Evolutionary conservation across 2,797 vertebrate species (phyloP).

Genomic region (Pogoniulus pusillus): DNA sequence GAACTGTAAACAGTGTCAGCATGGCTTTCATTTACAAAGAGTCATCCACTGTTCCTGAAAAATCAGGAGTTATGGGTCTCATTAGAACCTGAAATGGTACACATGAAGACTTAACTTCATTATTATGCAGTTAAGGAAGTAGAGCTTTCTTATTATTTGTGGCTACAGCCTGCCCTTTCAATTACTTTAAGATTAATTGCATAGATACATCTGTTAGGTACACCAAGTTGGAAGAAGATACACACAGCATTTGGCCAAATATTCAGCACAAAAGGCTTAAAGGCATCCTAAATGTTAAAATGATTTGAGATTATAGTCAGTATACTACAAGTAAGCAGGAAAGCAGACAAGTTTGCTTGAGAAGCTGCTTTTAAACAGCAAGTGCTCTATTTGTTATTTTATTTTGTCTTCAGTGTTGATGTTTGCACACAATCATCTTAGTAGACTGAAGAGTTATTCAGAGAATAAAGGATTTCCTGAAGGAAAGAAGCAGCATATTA

Average conservation of each 20-base stretch:
- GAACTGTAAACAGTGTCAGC: conserved; percentile 75
- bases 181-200: conserved; percentile 20
- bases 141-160: background rate
- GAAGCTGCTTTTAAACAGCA: background rate
- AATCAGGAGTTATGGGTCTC: conserved; percentile 51
- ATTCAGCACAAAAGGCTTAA: background rate
- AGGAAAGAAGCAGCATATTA: conserved; percentile 21
- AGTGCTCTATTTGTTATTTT: background rate
- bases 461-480: background rate
- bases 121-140: conserved; percentile 5
- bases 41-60: conserved; percentile 45
- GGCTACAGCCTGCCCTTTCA: background rate
- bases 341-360: background rate
- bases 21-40: conserved; percentile 68
- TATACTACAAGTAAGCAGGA: background rate
- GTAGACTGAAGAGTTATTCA: background rate
- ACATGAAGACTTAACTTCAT: background rate
- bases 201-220: background rate
- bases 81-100: conserved; percentile 28
- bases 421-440: background rate
- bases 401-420: background rate
- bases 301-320: background rate
- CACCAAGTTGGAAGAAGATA: background rate
- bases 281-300: background rate
- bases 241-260: background rate